phyloP scores from a whole-genome alignment of 2,797 vertebrate species.

The Alfaro cultratus region DNA sequence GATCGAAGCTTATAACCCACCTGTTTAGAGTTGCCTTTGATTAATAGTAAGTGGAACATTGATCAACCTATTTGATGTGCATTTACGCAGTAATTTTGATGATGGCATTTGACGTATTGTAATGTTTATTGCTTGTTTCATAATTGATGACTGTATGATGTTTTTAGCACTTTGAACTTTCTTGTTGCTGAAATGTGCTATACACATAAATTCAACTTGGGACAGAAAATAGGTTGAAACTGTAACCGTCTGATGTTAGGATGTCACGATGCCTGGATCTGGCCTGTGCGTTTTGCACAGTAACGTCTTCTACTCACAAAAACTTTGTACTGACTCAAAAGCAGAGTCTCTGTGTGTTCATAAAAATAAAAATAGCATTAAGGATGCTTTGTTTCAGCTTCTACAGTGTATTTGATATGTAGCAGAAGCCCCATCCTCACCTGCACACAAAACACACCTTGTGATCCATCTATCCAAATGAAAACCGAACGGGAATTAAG shows the following conservation, averaged over 20 bases:
- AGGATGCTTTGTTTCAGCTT: constrained; percentile 64
- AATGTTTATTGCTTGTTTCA: too few relatives aligned
- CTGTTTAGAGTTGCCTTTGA: too few relatives aligned
- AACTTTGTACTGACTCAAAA: background rate
- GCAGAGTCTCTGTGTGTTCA: background rate
- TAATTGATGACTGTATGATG: too few relatives aligned
- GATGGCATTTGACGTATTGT: too few relatives aligned
- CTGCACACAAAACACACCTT: background rate
- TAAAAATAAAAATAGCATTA: constrained; percentile 25
- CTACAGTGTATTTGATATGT: constrained; percentile 65
- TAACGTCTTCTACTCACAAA: background rate
- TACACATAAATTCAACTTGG: too few relatives aligned
- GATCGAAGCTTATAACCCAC: too few relatives aligned
- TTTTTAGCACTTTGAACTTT: too few relatives aligned
- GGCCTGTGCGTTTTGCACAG: background rate
- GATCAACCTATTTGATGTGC: too few relatives aligned
- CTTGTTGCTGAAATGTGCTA: too few relatives aligned
- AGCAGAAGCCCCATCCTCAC: constrained; percentile 35
- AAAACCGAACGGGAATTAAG: constrained; percentile 67
- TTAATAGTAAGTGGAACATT: too few relatives aligned
- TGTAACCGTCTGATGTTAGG: background rate
- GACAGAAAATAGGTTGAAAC: background rate
- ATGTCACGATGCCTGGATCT: background rate
- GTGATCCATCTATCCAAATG: constrained; percentile 61
- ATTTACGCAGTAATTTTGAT: too few relatives aligned